These are phyloP conservation scores for Podotricha telesiphe DNA, from an alignment of 2,888 invertebrate genomes.

Conservation along the genomic window DNA sequence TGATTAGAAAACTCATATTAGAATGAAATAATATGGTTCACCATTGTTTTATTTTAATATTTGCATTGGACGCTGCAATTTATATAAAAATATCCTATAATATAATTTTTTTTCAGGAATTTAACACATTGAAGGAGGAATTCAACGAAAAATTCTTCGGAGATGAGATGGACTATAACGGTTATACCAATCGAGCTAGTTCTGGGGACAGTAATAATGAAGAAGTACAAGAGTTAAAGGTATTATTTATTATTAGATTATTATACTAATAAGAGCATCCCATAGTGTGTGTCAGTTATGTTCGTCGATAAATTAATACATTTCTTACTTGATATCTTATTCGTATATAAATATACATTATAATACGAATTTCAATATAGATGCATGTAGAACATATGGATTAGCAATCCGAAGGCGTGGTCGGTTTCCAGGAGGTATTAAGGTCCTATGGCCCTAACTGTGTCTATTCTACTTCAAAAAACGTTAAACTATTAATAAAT, in stretches of 20 bases:
- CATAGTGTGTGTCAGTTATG: too few species aligned
- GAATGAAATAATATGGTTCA: constrained; percentile 1
- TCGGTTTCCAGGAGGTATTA: too few species aligned
- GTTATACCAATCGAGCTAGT: constrained; percentile 52
- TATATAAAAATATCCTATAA: constrained; percentile 21
- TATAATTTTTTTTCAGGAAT: constrained; percentile 65
- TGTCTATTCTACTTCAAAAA: too few species aligned
- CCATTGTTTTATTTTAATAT: constrained; percentile 10
- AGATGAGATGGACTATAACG: constrained; percentile 64
- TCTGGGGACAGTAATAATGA: constrained; percentile 54
- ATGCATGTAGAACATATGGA: too few species aligned
- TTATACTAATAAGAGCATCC: not conserved
- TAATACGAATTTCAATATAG: too few species aligned
- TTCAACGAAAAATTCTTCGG: constrained; percentile 71
- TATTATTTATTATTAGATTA: constrained; percentile 42
- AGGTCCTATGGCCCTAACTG: too few species aligned
- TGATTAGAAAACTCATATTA: not conserved
- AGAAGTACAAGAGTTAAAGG: constrained; percentile 66
- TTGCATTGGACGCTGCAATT: not conserved
- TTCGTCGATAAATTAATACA: too few species aligned
- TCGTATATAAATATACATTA: too few species aligned
- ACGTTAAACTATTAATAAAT: too few species aligned
- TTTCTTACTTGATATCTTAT: too few species aligned
- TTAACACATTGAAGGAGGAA: constrained; percentile 72
- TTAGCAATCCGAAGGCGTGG: too few species aligned